These are phyloP conservation scores for Probosciger aterrimus DNA, from an alignment of 2,113 vertebrate species.

Conservation along the genomic window DNA sequence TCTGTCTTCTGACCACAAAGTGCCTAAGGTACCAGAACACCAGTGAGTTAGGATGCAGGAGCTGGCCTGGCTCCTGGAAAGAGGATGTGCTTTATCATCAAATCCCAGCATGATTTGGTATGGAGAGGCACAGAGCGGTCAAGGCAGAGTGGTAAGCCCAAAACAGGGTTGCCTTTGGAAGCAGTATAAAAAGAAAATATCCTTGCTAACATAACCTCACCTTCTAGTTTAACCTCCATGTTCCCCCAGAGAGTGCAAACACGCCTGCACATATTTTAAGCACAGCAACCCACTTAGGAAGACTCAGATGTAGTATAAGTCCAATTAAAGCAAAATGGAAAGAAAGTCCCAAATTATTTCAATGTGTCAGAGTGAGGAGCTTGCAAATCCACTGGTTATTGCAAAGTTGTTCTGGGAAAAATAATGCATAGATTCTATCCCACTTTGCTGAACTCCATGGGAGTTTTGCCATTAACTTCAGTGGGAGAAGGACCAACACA, in stretches of 20 bases:
- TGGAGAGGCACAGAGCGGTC: conserved; percentile 9
- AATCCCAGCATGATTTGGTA: conserved; percentile 55
- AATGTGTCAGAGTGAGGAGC: conserved; percentile 36
- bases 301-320: conserved; percentile 20
- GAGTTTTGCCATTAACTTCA: conserved; percentile 1
- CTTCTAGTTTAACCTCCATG: conserved; percentile 45
- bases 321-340: conserved; percentile 57
- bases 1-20: conserved; percentile 48
- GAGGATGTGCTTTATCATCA: conserved; percentile 66
- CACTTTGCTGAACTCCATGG: background rate
- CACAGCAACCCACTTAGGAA: conserved; percentile 39
- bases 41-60: conserved; percentile 43
- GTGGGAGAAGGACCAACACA: background rate
- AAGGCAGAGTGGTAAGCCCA: conserved; percentile 23
- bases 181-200: conserved; percentile 57
- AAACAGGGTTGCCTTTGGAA: conserved; percentile 60
- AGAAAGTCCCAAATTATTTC: conserved; percentile 61
- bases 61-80: conserved; percentile 54
- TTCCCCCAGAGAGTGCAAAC: conserved; percentile 52
- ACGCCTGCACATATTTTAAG: conserved; percentile 48
- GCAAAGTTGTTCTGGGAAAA: conserved; percentile 48
- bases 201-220: conserved; percentile 34
- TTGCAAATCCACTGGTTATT: conserved; percentile 39
- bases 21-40: conserved; percentile 52
- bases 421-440: background rate